phyloP scores from a whole-genome alignment of 2,113 vertebrate genomes.

The Platichthys flesus region DNA sequence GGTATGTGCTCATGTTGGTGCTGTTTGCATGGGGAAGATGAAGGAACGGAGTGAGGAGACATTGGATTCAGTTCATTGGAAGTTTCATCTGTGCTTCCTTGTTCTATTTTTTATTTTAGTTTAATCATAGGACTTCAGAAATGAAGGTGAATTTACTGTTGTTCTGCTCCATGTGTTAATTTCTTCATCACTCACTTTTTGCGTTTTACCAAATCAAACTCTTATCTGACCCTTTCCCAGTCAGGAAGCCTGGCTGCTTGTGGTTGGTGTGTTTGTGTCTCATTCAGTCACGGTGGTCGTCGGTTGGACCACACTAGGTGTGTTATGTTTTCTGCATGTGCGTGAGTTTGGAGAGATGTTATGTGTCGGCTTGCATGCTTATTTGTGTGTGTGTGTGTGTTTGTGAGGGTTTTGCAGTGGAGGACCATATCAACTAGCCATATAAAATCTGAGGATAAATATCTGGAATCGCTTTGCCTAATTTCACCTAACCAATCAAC shows the following conservation, averaged over 20 bases:
- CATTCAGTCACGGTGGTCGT: constrained; percentile 70
- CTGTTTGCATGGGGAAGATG: not conserved
- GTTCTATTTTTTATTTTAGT: constrained; percentile 28
- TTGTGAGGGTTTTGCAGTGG: constrained; percentile 18
- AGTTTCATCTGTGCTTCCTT: constrained; percentile 23
- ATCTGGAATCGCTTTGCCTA: constrained; percentile 66
- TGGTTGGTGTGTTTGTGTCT: constrained; percentile 62
- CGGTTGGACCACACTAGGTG: constrained; percentile 69
- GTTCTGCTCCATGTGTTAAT: not conserved
- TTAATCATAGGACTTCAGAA: constrained; percentile 36
- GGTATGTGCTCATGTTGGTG: not conserved
- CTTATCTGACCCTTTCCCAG: constrained; percentile 38
- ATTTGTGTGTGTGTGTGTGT: not conserved
- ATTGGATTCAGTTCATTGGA: not conserved
- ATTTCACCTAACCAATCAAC: constrained; percentile 76
- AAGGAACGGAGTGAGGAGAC: not conserved
- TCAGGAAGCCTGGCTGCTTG: constrained; percentile 54
- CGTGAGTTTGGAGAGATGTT: constrained; percentile 3
- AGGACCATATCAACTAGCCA: constrained; percentile 60
- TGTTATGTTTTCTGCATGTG: constrained; percentile 42
- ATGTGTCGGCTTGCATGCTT: constrained; percentile 8
- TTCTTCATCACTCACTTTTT: not conserved
- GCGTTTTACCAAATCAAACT: constrained; percentile 30
- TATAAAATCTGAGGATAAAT: constrained; percentile 69
- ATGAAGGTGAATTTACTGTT: not conserved